Conservation (phyloP, 2,797 vertebrate genomes). For the Heliangelus exortis region DNA sequence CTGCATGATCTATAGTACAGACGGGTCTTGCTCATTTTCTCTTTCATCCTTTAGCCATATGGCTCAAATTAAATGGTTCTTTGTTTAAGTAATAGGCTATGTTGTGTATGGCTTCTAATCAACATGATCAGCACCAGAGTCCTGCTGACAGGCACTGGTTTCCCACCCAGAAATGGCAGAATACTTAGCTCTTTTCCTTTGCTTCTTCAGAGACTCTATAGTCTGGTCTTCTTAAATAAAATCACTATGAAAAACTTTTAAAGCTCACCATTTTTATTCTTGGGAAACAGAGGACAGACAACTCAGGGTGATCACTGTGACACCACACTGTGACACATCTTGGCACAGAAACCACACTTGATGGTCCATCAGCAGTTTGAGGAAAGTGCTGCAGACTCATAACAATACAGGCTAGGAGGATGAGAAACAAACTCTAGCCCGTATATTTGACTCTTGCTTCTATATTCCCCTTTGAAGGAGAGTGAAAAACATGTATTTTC, state of each 20-base stretch:
- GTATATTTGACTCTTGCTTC: not conserved
- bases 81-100: not conserved
- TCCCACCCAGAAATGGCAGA: not conserved
- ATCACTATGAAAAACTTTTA: not conserved
- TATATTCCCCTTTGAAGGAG: not conserved
- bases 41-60: not conserved
- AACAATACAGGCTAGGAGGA: not conserved
- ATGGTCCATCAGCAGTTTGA: not conserved
- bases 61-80: not conserved
- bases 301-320: rapidly evolving
- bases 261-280: not conserved
- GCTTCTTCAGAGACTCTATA: not conserved
- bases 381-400: not conserved
- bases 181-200: not conserved
- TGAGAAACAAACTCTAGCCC: not conserved
- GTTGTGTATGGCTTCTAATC: not conserved
- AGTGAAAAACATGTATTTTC: not conserved
- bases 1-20: not conserved
- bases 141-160: not conserved
- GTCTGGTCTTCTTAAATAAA: not conserved
- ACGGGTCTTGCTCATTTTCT: not conserved
- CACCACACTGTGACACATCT: too few species aligned
- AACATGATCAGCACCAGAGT: not conserved
- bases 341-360: not conserved
- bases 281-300: not conserved